Evolutionary conservation across 1,140 invertebrate genomes (phyloP), one percentile per base, ranked within the genome.

Genomic region (Papilio machaon): DNA sequence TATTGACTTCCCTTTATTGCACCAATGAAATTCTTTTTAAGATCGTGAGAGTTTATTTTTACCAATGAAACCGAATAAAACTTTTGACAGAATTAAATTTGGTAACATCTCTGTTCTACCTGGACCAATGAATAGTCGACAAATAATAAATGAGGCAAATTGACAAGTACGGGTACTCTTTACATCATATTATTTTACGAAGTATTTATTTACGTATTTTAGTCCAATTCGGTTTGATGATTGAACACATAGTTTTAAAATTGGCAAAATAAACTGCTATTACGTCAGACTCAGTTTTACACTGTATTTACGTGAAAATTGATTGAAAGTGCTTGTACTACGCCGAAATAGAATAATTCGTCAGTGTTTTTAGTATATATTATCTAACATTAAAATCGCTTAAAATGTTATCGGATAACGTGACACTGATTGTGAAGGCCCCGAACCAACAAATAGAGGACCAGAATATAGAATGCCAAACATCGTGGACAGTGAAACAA

Each of bases 381-480:
- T 93, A 92, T 91, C 89, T 93, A 92, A 92, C 83, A 79, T 79
- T 83, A 86, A 87, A 81, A 89, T 90, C 87, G 83, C 87, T 83
- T 81, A 87, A 91, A 89, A 94, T 94, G 92, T 91, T 93, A 88
- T 89, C 92, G 81, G 91, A 93, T 87, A 95, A 96, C 80, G 96
- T 98, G 80, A 97, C 96, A 75, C 92, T 98, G 77, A 96, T 98
- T 86, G 97, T 98, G 58, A 98, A 98, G 94, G 97, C 97, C 35
- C 97, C 98, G 23, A 98, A 98, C 95, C 98, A 98, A 91, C 97
- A 98, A 94, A 96, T 98, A 86, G 97, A 97, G 84, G 98, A 99
- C 93, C 97, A 98, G 89, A 97, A 96, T 81, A 95, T 99, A 74
- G 96, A 97, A 83, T 98, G 98, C 91, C 95, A 97, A 88, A 95